phyloP scores from a whole-genome alignment of 2,888 invertebrate species.

The Rhingia rostrata region DNA sequence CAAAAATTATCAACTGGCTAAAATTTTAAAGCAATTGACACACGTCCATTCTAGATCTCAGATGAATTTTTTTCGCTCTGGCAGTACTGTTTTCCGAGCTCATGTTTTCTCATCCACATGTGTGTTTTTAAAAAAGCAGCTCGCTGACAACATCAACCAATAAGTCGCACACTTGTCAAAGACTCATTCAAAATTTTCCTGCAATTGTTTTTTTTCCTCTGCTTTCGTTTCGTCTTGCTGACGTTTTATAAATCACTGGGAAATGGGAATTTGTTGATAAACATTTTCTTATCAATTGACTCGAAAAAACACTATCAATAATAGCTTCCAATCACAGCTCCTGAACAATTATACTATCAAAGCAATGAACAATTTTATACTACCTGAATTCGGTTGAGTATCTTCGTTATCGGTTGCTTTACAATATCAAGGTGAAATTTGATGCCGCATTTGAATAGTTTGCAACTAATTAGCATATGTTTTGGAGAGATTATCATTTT shows the following conservation, averaged over 20 bases:
- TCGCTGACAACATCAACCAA: conserved; percentile 8
- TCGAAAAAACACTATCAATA: neutral
- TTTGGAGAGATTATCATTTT: neutral
- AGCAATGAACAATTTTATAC: conserved; percentile 53
- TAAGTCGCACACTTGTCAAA: neutral
- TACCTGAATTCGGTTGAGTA: conserved; percentile 49
- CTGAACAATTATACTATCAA: conserved; percentile 1
- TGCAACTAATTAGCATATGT: conserved; percentile 11
- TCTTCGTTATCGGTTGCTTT: conserved; percentile 24
- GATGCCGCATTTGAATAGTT: neutral
- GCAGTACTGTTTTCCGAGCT: neutral
- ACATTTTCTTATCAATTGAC: neutral
- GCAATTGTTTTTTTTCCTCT: neutral
- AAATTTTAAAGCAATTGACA: no score
- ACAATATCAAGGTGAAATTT: conserved; percentile 6
- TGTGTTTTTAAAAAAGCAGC: conserved; percentile 17
- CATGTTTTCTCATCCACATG: neutral
- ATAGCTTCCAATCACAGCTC: conserved; percentile 8
- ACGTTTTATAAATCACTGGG: conserved; percentile 31
- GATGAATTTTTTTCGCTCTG: no score
- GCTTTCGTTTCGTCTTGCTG: conserved; percentile 12
- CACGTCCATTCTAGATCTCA: no score
- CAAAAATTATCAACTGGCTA: no score
- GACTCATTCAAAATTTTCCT: neutral
- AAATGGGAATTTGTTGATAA: neutral